Conservation (phyloP, 2,888 invertebrate genomes). For the Agonopterix subpropinquella region DNA sequence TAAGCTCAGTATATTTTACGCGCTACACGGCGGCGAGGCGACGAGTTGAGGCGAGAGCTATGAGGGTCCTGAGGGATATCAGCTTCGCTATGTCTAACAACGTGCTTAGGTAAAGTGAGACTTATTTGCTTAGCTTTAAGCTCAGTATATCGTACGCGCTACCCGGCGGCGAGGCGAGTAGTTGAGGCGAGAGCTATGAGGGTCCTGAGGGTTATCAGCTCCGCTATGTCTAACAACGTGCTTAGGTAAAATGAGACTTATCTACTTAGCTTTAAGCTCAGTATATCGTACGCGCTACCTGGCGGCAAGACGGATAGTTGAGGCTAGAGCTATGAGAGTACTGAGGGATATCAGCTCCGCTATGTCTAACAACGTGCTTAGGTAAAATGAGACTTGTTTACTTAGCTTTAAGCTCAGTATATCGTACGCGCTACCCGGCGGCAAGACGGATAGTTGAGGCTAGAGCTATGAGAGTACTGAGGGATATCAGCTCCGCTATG, state of each 20-base stretch:
- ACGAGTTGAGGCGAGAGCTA: constrained; percentile 80
- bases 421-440: constrained; percentile 67
- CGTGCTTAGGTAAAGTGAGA: constrained; percentile 42
- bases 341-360: constrained; percentile 88
- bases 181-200: constrained; percentile 80
- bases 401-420: too few species aligned
- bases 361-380: constrained; percentile 80
- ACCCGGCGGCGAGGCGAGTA: constrained; percentile 28
- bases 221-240: constrained; percentile 84
- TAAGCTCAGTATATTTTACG: too few species aligned
- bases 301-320: constrained; percentile 76
- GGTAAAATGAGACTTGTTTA: constrained; percentile 21
- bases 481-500: constrained; percentile 87
- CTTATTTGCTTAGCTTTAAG: too few species aligned
- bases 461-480: constrained; percentile 80
- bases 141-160: too few species aligned
- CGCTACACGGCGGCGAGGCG: constrained; percentile 70
- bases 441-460: constrained; percentile 78
- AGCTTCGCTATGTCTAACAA: constrained; percentile 87
- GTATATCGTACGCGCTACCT: constrained; percentile 49
- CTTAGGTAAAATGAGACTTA: too few species aligned
- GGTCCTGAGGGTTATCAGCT: constrained; percentile 86
- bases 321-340: constrained; percentile 80
- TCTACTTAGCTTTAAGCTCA: too few species aligned
- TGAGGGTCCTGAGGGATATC: constrained; percentile 83